Conservation (phyloP, 1,140 invertebrate species). For the Pararge aegeria region DNA sequence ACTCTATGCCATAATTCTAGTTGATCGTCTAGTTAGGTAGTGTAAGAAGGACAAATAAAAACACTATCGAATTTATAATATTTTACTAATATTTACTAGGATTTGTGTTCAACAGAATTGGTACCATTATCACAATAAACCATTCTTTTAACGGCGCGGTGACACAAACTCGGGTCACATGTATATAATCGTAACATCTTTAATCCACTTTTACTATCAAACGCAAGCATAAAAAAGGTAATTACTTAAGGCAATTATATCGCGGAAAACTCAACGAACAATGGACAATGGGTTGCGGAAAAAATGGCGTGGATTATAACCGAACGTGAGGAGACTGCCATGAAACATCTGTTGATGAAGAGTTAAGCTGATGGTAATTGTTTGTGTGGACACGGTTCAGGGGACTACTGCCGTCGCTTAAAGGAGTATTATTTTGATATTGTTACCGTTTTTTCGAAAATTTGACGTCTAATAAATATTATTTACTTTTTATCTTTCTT, state of each 20-base stretch:
- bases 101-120: too few relatives aligned
- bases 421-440: too few relatives aligned
- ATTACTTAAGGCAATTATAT: not conserved
- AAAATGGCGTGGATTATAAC: not conserved
- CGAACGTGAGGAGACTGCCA: not conserved
- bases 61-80: too few relatives aligned
- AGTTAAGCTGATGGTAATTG: not conserved
- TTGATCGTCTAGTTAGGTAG: too few relatives aligned
- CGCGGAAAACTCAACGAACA: not conserved
- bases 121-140: too few relatives aligned
- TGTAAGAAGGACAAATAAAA: too few relatives aligned
- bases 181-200: not conserved
- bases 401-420: not conserved
- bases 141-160: not conserved
- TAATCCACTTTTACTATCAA: slow-evolving; percentile 9
- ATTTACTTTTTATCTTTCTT: too few relatives aligned
- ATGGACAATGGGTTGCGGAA: slow-evolving; percentile 4
- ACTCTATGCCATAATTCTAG: too few relatives aligned
- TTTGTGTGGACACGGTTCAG: not conserved
- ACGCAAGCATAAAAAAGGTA: slow-evolving; percentile 1
- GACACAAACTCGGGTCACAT: not conserved
- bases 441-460: too few relatives aligned
- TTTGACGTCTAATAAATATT: too few relatives aligned
- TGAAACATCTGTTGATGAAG: not conserved
- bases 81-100: too few relatives aligned